Conservation (phyloP, 2,113 vertebrate genomes). For the Pavo muticus region DNA sequence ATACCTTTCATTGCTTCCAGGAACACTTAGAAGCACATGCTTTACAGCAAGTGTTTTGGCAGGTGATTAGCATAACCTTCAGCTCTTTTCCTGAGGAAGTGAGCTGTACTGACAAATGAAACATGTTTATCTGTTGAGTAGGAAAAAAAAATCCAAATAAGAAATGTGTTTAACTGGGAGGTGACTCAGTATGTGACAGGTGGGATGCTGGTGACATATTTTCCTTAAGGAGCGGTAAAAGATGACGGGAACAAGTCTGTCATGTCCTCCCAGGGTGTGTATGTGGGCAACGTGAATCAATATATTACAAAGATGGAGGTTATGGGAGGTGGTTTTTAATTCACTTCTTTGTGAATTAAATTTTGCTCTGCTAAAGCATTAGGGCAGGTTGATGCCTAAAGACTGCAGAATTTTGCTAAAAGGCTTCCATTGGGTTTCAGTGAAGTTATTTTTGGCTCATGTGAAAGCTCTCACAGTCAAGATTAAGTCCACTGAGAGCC, state of each 20-base stretch:
- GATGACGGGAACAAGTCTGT: conserved; percentile 58
- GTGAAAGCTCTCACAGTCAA: not conserved
- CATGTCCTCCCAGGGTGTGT: conserved; percentile 42
- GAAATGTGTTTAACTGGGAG: conserved; percentile 52
- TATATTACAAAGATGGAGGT: not conserved
- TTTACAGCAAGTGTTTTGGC: not conserved
- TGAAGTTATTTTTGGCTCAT: not conserved
- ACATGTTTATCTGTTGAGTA: conserved; percentile 39
- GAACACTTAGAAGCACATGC: not conserved
- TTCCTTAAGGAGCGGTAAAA: conserved; percentile 67
- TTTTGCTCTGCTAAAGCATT: not conserved
- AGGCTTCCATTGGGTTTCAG: not conserved
- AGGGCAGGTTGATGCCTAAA: not conserved
- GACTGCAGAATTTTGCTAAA: not conserved
- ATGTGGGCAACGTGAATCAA: conserved; percentile 50
- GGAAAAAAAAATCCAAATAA: conserved; percentile 21
- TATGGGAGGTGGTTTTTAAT: not conserved
- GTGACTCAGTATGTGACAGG: conserved; percentile 61
- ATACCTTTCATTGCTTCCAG: not conserved
- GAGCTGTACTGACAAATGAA: conserved; percentile 46
- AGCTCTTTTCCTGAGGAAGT: conserved; percentile 58
- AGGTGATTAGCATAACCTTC: not conserved
- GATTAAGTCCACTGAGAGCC: not conserved
- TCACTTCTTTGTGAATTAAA: too few species aligned
- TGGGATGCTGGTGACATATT: conserved; percentile 62